Conservation (phyloP, 2,797 vertebrate species). For the Ambastaia sidthimunki region DNA sequence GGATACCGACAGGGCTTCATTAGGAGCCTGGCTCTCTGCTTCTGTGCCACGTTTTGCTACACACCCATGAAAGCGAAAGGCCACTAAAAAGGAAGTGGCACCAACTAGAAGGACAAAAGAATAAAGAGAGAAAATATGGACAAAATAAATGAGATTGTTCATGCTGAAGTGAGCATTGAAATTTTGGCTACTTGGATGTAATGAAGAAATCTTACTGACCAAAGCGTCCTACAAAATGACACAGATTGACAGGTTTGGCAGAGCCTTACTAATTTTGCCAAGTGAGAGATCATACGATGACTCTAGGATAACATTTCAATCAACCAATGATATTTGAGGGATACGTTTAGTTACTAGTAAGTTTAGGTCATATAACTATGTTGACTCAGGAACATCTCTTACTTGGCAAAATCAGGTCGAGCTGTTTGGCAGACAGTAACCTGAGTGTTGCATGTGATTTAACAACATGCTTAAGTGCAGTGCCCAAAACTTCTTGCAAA, state of each 20-base stretch:
- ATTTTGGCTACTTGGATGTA: background rate
- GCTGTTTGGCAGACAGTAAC: background rate
- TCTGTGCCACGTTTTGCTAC: conserved; percentile 29
- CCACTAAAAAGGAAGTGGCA: conserved; percentile 55
- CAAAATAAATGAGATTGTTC: conserved; percentile 19
- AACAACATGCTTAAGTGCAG: background rate
- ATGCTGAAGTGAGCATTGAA: background rate
- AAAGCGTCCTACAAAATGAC: background rate
- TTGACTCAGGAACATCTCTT: too few species aligned
- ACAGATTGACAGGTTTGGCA: background rate
- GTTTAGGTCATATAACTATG: too few species aligned
- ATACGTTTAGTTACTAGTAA: too few species aligned
- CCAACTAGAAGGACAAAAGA: conserved; percentile 37
- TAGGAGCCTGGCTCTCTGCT: conserved; percentile 61
- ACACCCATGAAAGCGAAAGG: conserved; percentile 53
- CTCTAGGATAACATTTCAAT: too few species aligned
- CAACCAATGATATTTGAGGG: too few species aligned
- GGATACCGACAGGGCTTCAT: conserved; percentile 72
- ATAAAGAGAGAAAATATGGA: background rate
- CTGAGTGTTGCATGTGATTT: background rate
- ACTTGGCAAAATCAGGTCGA: background rate
- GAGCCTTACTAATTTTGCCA: too few species aligned
- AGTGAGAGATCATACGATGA: too few species aligned
- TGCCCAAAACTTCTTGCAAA: background rate
- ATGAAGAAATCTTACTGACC: background rate